Percentiles rank a stretch among this genome's conserved stretches.
Conservation (phyloP, 2,113 vertebrate genomes). For the Gymnarchus niloticus region DNA sequence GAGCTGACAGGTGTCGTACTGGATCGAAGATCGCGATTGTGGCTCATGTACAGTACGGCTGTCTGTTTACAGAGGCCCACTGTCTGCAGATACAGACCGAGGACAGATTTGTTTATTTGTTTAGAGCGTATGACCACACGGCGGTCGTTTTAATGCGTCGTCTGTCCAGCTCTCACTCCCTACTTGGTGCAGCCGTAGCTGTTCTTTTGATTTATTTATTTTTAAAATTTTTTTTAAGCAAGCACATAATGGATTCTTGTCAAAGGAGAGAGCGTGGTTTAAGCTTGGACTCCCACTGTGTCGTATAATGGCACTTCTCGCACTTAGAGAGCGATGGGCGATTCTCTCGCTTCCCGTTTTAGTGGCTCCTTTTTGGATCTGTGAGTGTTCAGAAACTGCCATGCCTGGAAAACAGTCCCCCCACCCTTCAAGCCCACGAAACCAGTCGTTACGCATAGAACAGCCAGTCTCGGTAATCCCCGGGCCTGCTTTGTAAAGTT, state of each 20-base stretch:
- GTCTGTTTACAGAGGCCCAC: no score
- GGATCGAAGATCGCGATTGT: background rate
- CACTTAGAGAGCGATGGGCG: background rate
- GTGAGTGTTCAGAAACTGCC: background rate
- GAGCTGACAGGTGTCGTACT: background rate
- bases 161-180: no score
- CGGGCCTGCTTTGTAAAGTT: background rate
- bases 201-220: no score
- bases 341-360: background rate
- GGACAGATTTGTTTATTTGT: background rate
- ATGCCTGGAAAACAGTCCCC: background rate
- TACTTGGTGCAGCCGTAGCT: no score
- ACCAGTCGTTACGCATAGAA: background rate
- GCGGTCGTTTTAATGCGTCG: background rate
- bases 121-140: background rate
- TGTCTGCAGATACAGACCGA: background rate
- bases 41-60: background rate
- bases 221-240: no score
- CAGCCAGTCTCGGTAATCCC: background rate
- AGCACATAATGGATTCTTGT: background rate
- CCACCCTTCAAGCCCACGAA: background rate
- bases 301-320: background rate
- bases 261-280: background rate
- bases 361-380: background rate
- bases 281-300: background rate